Percentiles rank a stretch among this genome's conserved stretches.
Conservation (phyloP, 2,888 invertebrate genomes). For the Artemia sinica region DNA sequence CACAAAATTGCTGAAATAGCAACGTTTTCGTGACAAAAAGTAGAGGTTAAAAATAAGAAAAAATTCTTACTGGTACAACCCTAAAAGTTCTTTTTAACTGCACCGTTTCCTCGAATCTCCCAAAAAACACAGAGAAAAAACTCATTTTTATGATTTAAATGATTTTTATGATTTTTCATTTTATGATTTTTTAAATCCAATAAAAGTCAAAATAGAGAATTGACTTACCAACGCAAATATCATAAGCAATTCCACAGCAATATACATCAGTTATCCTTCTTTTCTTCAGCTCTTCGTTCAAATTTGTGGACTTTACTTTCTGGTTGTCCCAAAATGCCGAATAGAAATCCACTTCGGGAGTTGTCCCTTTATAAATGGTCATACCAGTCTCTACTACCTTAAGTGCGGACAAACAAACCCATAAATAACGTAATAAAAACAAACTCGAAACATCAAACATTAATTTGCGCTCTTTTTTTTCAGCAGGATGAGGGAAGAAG, state of each 20-base stretch:
- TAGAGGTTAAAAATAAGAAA: too few species aligned
- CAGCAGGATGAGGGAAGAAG: too few species aligned
- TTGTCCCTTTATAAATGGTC: conserved; percentile 75
- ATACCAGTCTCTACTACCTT: conserved; percentile 54
- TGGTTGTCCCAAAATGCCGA: conserved; percentile 98
- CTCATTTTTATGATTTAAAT: too few species aligned
- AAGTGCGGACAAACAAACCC: conserved; percentile 22
- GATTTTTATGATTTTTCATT: too few species aligned
- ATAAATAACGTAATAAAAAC: neutral
- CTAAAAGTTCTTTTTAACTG: too few species aligned
- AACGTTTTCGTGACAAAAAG: too few species aligned
- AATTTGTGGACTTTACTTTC: conserved; percentile 65
- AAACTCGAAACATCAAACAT: conserved; percentile 16
- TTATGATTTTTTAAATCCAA: too few species aligned
- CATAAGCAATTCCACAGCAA: conserved; percentile 84
- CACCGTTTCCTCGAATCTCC: too few species aligned
- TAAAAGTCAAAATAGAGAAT: neutral
- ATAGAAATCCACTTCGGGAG: conserved; percentile 88
- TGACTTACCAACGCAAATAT: conserved; percentile 68
- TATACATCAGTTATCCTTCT: conserved; percentile 76
- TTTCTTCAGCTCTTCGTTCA: conserved; percentile 58
- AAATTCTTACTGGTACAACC: too few species aligned
- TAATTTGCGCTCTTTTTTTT: neutral
- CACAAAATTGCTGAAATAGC: too few species aligned
- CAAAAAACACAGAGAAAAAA: too few species aligned